A percentile compares a stretch with the other conserved stretches of the same genome.
Evolutionary conservation across 1,140 invertebrate genomes (phyloP).

Genomic region (Zaprionus capensis): DNA sequence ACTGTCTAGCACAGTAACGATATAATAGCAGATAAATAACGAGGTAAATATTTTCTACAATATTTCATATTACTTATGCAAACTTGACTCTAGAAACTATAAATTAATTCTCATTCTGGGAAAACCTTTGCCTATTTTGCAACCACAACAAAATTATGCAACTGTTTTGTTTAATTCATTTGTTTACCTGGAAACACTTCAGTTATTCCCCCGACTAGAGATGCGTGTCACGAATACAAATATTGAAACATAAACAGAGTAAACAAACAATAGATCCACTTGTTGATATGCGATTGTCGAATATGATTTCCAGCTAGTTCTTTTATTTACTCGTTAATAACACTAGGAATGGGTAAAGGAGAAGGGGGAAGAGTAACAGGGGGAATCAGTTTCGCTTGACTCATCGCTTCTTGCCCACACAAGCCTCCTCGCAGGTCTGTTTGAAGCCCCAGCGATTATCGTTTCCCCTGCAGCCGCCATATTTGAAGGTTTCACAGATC

Average conservation of each 20-base stretch:
- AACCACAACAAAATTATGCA: neutral
- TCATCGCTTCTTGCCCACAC: constrained; percentile 76
- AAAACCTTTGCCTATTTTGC: neutral
- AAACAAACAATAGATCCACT: neutral
- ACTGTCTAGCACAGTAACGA: no score
- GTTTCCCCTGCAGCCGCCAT: constrained; percentile 92
- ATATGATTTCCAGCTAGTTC: neutral
- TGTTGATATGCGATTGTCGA: neutral
- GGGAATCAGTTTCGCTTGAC: neutral
- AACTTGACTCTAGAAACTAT: neutral
- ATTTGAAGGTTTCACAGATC: constrained; percentile 87
- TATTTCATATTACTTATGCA: neutral
- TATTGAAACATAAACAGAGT: neutral
- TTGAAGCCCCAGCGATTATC: constrained; percentile 90
- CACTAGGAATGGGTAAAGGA: neutral
- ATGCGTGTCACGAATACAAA: constrained; percentile 1
- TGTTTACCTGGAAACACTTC: neutral
- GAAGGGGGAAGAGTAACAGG: no score
- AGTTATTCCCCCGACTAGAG: neutral
- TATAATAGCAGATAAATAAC: no score
- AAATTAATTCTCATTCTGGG: neutral
- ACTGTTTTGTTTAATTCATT: neutral
- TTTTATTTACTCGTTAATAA: constrained; percentile 1
- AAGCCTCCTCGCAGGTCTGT: constrained; percentile 88
- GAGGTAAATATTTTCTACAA: no score